phyloP scores from a whole-genome alignment of 2,113 vertebrate genomes.

The Neolamprologus fasciatus region DNA sequence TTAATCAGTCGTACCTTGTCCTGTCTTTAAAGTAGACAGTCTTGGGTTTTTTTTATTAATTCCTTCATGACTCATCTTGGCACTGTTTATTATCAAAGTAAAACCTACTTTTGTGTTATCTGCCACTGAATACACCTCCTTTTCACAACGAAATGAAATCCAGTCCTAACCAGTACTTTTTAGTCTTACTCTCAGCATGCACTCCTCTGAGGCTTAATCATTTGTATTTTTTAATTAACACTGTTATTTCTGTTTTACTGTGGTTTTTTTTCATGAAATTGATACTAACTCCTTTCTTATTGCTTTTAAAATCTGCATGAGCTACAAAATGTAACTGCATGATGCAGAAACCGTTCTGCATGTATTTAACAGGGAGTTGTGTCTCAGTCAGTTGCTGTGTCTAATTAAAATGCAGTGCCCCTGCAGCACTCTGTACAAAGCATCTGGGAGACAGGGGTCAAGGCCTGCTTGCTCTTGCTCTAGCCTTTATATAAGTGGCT shows the following conservation, averaged over 20 bases:
- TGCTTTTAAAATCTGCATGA: neutral
- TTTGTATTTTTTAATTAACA: neutral
- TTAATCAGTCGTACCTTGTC: neutral
- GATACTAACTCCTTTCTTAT: neutral
- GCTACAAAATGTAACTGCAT: neutral
- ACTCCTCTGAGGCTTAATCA: neutral
- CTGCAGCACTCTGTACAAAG: conserved; percentile 21
- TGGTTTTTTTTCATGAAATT: neutral
- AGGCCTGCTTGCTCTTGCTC: conserved; percentile 1
- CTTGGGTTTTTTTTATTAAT: neutral
- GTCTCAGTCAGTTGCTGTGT: neutral
- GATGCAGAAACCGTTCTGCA: neutral
- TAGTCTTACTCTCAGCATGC: neutral
- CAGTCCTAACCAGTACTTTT: neutral
- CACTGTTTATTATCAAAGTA: neutral
- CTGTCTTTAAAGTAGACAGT: neutral
- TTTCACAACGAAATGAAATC: neutral
- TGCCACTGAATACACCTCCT: neutral
- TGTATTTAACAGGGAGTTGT: neutral
- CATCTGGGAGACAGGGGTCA: conserved; percentile 35
- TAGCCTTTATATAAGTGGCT: conserved; percentile 30
- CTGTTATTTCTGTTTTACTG: neutral
- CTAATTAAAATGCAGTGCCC: conserved; percentile 37
- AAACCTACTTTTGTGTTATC: neutral
- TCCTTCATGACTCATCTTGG: neutral